Base-by-base conservation (phyloP, 1,140 invertebrate genomes). In the Himalopsyche phryganea region DNA sequence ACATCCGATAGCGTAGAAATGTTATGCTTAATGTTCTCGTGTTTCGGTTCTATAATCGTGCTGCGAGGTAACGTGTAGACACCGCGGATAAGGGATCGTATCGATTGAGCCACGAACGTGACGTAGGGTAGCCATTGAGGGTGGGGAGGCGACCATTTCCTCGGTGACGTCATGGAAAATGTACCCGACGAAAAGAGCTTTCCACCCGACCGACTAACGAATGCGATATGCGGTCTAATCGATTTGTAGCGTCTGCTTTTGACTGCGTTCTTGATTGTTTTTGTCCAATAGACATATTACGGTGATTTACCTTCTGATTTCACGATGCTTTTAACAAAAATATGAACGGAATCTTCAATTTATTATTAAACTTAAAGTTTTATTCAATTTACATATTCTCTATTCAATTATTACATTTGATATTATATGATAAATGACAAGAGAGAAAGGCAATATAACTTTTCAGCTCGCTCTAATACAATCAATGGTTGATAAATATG, bases 101-200 rank as follows among this genome's bases (percentile, higher is more conserved):
- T 10, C 17, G 13, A 48, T 46, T 35, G 42, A 18, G n/a, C 44
- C 18, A 11, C 44, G 44, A 20, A 47, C 11, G 53, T 56, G 53
- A 56, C 53, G 53, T 49, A 48, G 45, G 15, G 17, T 19, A 42
- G 38, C 11, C n/a, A 28, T 9, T 20, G 11, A 40, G 17, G 11
- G 18, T 11, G 28, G 32, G 50, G 41, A 40, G 41, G 46, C 41
- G 41, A 35, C 46, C 44, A 52, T 41, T 54, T 54, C 33, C 44
- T 46, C 53, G 28, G 53, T 56, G 53, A 56, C 53, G 53, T 56
- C 53, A 56, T 46, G 53, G 53, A 56, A 49, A 40, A 41, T 36
- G 50, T 32, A 33, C 7, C 38, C 11, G 50, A 50, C 23, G 14
- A 23, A 32, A 18, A 14, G 28, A 7, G 50, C 13, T 13, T 41